Conservation (phyloP, 2,797 vertebrate genomes). For the Chelonia mydas region DNA sequence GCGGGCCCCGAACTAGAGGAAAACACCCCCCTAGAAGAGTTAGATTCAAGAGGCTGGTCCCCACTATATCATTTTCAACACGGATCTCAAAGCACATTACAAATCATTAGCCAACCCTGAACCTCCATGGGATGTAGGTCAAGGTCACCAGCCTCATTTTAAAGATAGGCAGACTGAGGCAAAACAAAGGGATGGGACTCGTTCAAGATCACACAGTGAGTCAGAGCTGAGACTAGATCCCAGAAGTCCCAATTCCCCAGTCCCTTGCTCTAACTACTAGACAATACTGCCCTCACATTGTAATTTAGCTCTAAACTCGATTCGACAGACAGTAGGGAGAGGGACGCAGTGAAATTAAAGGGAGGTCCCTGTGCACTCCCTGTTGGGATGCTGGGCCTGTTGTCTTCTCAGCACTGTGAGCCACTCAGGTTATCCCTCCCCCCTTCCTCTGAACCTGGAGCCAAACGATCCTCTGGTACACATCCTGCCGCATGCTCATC, state of each 20-base stretch:
- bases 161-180: not conserved
- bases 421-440: accelerated
- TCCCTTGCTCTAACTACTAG: accelerated
- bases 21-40: not conserved
- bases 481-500: conserved; percentile 98
- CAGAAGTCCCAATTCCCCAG: not conserved
- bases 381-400: accelerated
- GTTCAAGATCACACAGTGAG: accelerated
- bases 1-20: not conserved
- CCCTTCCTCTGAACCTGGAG: conserved; percentile 85
- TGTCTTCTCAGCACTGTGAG: not conserved
- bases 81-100: not conserved
- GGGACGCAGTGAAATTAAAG: accelerated
- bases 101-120: not conserved
- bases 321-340: accelerated
- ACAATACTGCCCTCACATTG: accelerated
- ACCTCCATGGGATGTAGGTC: accelerated
- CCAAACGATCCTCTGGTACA: conserved; percentile 92
- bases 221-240: not conserved
- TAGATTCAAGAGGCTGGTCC: accelerated
- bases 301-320: accelerated
- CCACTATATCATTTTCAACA: accelerated
- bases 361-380: not conserved
- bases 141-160: accelerated
- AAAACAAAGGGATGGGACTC: not conserved